phyloP scores from a whole-genome alignment of 2,888 invertebrate species.

The Cryptocephalus moraei region DNA sequence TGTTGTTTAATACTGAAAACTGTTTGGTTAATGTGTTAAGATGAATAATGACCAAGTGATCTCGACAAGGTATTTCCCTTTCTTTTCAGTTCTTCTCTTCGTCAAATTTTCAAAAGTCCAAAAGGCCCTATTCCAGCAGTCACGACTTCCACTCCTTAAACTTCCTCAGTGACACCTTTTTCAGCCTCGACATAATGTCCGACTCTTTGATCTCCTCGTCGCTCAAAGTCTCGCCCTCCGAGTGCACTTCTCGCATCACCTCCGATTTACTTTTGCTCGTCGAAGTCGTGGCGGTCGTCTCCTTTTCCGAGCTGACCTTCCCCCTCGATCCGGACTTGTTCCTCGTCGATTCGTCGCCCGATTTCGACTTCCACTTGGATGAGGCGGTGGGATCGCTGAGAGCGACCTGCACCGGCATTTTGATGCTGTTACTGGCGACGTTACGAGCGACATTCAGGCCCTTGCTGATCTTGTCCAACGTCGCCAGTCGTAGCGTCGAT shows the following conservation, averaged over 20 bases:
- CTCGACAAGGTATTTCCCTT: too few relatives aligned
- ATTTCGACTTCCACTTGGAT: conserved; percentile 32
- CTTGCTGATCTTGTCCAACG: conserved; percentile 52
- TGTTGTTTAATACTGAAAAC: too few relatives aligned
- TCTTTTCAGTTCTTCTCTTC: too few relatives aligned
- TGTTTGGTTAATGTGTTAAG: too few relatives aligned
- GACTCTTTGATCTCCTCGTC: conserved; percentile 53
- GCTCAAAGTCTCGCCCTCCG: conserved; percentile 59
- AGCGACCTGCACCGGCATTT: conserved; percentile 47
- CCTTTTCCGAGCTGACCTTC: conserved; percentile 50
- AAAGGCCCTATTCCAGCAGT: conserved; percentile 26
- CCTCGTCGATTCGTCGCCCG: conserved; percentile 29
- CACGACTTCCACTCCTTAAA: conserved; percentile 75
- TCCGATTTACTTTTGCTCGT: conserved; percentile 37
- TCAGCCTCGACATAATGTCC: conserved; percentile 65
- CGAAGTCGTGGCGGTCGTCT: conserved; percentile 31
- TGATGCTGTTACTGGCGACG: conserved; percentile 47
- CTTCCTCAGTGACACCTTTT: conserved; percentile 68
- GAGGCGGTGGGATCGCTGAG: conserved; percentile 53
- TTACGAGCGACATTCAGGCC: conserved; percentile 61
- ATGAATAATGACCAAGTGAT: too few relatives aligned
- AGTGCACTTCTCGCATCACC: conserved; percentile 55
- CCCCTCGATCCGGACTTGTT: conserved; percentile 44
- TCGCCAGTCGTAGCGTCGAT: conserved; percentile 43
- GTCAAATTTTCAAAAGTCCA: not conserved